Conservation (phyloP, 2,113 vertebrate species). For the Pimephales promelas region DNA sequence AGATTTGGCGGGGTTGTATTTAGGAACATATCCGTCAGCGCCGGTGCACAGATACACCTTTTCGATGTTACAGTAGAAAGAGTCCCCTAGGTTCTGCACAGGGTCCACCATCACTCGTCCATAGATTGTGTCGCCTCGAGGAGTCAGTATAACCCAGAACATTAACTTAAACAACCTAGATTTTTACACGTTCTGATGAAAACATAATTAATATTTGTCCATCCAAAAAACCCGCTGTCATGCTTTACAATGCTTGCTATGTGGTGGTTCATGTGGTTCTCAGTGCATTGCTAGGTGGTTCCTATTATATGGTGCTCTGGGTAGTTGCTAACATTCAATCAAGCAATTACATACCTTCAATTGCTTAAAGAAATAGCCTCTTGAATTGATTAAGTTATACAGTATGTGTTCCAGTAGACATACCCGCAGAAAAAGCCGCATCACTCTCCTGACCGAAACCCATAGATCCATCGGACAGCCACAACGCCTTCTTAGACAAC, state of each 20-base stretch:
- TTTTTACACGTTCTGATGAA: too few species aligned
- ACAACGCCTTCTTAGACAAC: slow-evolving; percentile 86
- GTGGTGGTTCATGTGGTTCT: too few species aligned
- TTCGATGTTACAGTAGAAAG: slow-evolving; percentile 95
- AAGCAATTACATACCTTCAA: too few species aligned
- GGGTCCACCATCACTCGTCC: slow-evolving; percentile 96
- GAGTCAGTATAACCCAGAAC: neutral
- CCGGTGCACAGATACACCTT: slow-evolving; percentile 95
- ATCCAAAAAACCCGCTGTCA: too few species aligned
- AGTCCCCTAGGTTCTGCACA: slow-evolving; percentile 92
- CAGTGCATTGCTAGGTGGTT: too few species aligned
- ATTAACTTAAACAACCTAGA: too few species aligned
- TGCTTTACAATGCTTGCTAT: too few species aligned
- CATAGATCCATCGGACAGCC: slow-evolving; percentile 93
- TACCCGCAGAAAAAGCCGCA: slow-evolving; percentile 89
- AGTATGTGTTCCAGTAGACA: neutral
- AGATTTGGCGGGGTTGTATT: slow-evolving; percentile 85
- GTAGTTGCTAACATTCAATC: too few species aligned
- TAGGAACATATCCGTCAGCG: slow-evolving; percentile 93
- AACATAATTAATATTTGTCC: too few species aligned
- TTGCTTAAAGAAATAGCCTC: neutral
- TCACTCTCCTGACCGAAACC: slow-evolving; percentile 92
- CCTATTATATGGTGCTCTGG: too few species aligned
- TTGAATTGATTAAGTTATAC: neutral
- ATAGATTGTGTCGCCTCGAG: slow-evolving; percentile 86